These are phyloP conservation scores for Dendropsophus ebraccatus DNA, from an alignment of 2,113 vertebrate genomes.

Conservation along the genomic window DNA sequence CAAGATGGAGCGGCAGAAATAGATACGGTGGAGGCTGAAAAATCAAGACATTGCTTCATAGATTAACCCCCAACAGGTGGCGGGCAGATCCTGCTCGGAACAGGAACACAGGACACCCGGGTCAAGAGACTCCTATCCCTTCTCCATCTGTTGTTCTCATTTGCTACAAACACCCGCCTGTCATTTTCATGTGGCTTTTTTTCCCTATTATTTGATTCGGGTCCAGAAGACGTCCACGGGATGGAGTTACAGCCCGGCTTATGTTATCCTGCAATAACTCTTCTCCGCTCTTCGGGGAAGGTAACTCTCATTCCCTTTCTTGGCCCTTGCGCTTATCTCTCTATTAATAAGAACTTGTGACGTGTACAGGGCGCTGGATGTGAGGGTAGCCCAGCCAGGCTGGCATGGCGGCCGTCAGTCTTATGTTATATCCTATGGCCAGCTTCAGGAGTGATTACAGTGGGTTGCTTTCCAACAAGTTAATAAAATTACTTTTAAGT, in stretches of 20 bases:
- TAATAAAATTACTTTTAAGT: too few species aligned
- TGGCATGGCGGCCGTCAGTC: not conserved
- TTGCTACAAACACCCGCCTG: conserved; percentile 38
- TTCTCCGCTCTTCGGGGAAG: not conserved
- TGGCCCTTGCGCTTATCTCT: not conserved
- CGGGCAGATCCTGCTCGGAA: not conserved
- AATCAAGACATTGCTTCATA: not conserved
- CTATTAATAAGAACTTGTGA: conserved; percentile 19
- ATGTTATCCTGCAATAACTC: conserved; percentile 51
- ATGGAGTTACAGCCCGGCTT: conserved; percentile 52
- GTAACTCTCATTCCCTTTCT: conserved; percentile 43
- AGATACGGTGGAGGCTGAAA: conserved; percentile 25
- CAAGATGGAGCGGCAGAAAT: not conserved
- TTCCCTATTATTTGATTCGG: conserved; percentile 33
- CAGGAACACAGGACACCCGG: conserved; percentile 17
- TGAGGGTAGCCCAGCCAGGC: not conserved
- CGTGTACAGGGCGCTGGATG: not conserved
- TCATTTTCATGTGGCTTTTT: conserved; percentile 12
- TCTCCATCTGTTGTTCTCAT: conserved; percentile 54
- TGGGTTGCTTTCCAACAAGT: too few species aligned
- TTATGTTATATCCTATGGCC: too few species aligned
- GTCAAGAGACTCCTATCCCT: conserved; percentile 30
- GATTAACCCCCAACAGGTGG: conserved; percentile 51
- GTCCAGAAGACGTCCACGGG: conserved; percentile 42
- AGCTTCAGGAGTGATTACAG: too few species aligned